Percentiles rank a stretch among this genome's conserved stretches.
phyloP scores from a whole-genome alignment of 92 coral and sea anemone genomes.

The Montipora capitata region DNA sequence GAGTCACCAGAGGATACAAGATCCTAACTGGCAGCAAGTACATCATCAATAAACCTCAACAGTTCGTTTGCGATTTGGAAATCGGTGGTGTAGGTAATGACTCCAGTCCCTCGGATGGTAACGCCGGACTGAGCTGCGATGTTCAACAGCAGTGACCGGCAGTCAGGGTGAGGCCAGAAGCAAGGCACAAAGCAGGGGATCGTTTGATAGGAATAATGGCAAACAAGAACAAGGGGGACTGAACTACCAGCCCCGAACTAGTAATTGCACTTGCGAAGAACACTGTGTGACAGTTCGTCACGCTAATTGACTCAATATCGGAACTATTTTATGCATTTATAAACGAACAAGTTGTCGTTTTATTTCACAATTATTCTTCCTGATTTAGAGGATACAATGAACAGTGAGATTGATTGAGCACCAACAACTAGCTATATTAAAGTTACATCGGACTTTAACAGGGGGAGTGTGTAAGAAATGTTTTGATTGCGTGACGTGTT shows the following conservation, averaged over 20 bases:
- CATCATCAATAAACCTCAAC: constrained; percentile 47
- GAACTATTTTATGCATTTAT: constrained; percentile 3
- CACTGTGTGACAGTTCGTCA: background rate
- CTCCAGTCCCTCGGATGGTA: background rate
- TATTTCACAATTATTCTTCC: background rate
- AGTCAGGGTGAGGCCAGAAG: background rate
- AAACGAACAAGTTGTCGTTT: constrained; percentile 4
- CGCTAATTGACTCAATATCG: background rate
- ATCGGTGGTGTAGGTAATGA: background rate
- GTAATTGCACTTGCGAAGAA: background rate
- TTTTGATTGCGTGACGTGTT: constrained; percentile 9
- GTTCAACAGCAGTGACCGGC: background rate
- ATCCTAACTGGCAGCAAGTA: constrained; percentile 39
- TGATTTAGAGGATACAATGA: background rate
- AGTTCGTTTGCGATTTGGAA: constrained; percentile 42
- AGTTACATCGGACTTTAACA: constrained; percentile 19
- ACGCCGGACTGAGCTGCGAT: background rate
- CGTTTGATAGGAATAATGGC: constrained; percentile 21
- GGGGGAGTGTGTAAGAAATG: constrained; percentile 29
- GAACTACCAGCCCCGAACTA: background rate
- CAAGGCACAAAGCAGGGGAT: constrained; percentile 20
- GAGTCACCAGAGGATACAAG: constrained; percentile 57
- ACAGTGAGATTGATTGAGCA: background rate
- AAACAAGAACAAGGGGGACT: constrained; percentile 6
- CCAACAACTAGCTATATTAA: constrained; percentile 4